Evolutionary conservation across 2,888 invertebrate genomes (phyloP), one percentile per base, ranked within the genome.

Genomic region (Exocentrus adspersus): DNA sequence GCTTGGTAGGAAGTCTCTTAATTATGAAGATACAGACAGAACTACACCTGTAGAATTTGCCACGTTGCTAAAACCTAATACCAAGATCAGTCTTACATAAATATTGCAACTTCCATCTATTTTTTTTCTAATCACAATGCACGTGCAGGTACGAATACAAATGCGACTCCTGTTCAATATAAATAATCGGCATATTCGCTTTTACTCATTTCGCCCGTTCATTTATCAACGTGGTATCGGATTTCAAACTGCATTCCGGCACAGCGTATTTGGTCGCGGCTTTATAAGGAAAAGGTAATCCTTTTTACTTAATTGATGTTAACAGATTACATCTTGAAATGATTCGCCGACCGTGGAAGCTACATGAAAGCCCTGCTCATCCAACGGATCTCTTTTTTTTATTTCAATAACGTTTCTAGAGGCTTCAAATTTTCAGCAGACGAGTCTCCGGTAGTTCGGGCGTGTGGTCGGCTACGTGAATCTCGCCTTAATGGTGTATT

Each of bases 381-480:
- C 19, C 51, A 32, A 51, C 51, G 32, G 32, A 19, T n/a, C n/a
- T n/a, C 30, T 45, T 46, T 57, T 53, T 53, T 28, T 45, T 19
- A 30, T 20, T 46, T 32, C 30, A 57, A 57, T 46, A 58, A 71
- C 74, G 66, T 71, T 72, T 70, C 70, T 72, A 75, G 75, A 73
- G 74, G 75, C 75, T 72, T 76, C 72, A 67, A 71, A 74, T 76
- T 75, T 76, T 75, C 70, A 73, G n/a, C 73, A 72, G 68, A 68
- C 68, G 72, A 63, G 61, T 64, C 28, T 24, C 2, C 57, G 30
- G 45, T 19, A 30, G 9, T 51, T 16, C 30, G 19, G 30, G 51
- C 51, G 30, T 32, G 12, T 20, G 20, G 32, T 28, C 30, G 7
- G 57, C 46, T 51, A 43, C 67, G 58, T 63, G 65, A 65, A 68